Base-by-base conservation (phyloP, 2,888 invertebrate species). In the Lasioglossum pauxillum region DNA sequence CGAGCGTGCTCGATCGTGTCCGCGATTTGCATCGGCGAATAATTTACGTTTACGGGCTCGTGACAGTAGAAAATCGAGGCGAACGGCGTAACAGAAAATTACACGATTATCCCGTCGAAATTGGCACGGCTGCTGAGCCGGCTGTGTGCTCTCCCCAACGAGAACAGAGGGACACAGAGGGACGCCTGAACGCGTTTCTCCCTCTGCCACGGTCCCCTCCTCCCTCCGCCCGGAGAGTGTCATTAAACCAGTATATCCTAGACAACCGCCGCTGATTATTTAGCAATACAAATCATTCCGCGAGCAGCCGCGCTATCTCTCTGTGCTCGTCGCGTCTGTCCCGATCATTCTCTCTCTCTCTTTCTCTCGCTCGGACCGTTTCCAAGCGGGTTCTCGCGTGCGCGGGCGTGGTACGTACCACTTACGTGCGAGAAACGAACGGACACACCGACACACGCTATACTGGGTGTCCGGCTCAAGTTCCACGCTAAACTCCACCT, bases 211-310 rank as follows among this genome's bases (percentile, higher is more conserved):
- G 46, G 31, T 31, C 7, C 90, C 90, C 85, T 78, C 75, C 80
- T n/a, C 64, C 38, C 57, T 64, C n/a, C 27, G 27, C 23, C 38
- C 38, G 1, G 57, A 57, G 92, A 88, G 91, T 91, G 93, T 93
- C 93, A 92, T 91, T 93, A 93, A 93, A 94, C 93, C 92, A 94
- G 93, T 93, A 93, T 93, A 93, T 93, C 89, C 92, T 92, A 90
- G 92, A 93, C 93, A 93, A 92, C 93, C 90, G 91, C 92, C 90
- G 92, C 92, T 93, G 93, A 94, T 94, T 94, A 94, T 94, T 94
- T 94, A 94, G 93, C 93, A 94, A 94, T 93, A 94, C 94, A 94
- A 94, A 94, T 94, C 94, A 94, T 93, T 93, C 91, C 88, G 89
- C 83, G 89, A 84, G 90, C 90, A 87, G 88, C 87, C 76, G 75